phyloP scores from a whole-genome alignment of 2,797 vertebrate species.

The Typhlichthys subterraneus region DNA sequence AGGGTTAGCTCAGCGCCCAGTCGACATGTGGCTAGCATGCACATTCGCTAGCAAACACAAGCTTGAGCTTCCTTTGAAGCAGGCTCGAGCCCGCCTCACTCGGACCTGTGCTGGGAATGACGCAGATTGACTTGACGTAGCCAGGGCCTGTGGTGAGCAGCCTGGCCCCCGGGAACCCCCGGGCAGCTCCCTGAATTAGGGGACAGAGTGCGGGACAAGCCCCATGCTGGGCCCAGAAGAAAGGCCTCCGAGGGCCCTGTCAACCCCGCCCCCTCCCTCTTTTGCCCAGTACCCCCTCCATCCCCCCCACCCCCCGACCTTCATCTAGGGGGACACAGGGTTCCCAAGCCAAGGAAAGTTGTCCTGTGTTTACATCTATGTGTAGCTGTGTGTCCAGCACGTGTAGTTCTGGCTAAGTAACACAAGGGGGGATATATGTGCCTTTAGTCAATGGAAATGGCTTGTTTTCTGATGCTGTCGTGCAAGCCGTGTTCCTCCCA shows the following conservation, averaged over 20 bases:
- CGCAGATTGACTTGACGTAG: constrained; percentile 54
- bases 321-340: neutral
- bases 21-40: neutral
- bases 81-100: neutral
- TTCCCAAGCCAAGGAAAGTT: neutral
- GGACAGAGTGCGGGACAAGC: constrained; percentile 31
- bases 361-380: neutral
- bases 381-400: neutral
- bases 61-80: neutral
- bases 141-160: constrained; percentile 27
- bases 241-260: constrained; percentile 30
- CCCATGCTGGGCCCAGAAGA: constrained; percentile 28
- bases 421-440: too few species aligned
- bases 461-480: neutral
- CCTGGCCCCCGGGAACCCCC: constrained; percentile 20
- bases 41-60: constrained; percentile 27
- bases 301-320: neutral
- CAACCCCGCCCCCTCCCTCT: constrained; percentile 4
- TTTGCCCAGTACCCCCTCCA: neutral
- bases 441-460: neutral
- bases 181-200: constrained; percentile 26
- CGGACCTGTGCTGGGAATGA: constrained; percentile 34
- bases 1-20: neutral
- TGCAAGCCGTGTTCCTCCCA: neutral
- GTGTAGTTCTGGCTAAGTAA: too few species aligned